Evolutionary conservation across 2,113 vertebrate species (phyloP).

Genomic region (Lathamus discolor): DNA sequence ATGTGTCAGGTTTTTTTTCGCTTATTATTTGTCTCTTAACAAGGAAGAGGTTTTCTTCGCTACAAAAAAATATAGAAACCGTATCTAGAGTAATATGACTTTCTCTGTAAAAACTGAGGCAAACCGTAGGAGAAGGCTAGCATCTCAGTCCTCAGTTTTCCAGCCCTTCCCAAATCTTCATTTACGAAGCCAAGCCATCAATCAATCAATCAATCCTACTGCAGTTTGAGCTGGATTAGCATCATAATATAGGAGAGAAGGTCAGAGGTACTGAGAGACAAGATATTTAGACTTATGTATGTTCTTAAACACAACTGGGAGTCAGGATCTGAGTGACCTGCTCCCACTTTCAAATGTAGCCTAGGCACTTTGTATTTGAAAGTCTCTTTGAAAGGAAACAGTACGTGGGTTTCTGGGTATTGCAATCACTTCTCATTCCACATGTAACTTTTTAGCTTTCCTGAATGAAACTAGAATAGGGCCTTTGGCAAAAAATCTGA

Average conservation of each 20-base stretch:
- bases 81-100: neutral
- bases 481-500: neutral
- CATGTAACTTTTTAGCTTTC: neutral
- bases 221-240: neutral
- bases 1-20: neutral
- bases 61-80: neutral
- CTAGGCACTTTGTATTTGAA: neutral
- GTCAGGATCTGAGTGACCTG: neutral
- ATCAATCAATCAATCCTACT: neutral
- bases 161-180: neutral
- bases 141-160: neutral
- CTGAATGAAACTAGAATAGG: neutral
- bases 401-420: neutral
- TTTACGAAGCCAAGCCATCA: too few species aligned
- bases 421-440: neutral
- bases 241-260: fast-evolving
- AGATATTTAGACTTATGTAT: neutral
- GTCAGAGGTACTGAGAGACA: neutral
- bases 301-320: neutral
- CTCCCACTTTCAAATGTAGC: neutral
- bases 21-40: neutral
- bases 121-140: neutral
- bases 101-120: neutral
- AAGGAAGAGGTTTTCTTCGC: neutral
- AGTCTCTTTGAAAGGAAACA: neutral